Base-by-base conservation (phyloP, 2,888 invertebrate species). In the Dasypogon diadema region DNA sequence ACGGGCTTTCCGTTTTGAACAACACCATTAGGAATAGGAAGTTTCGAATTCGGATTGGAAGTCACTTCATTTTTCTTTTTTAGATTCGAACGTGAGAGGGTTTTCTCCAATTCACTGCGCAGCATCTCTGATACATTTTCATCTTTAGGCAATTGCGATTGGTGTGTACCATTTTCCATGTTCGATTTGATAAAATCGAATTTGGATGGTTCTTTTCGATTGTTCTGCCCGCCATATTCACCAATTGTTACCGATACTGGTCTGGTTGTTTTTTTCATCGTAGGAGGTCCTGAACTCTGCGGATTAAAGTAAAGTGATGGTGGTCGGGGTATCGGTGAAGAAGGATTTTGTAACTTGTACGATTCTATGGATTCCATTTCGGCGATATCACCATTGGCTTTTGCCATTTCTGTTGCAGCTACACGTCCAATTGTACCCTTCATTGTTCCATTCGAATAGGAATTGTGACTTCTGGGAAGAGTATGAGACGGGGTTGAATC, bases 341-440 rank as follows among this genome's bases (percentile, higher is more conserved):
- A 86, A 22, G 91, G 90, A 82, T 91, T 90, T 79, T 91, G 91
- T 79, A 93, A 83, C 82, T 91, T 91, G 84, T 91, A 92, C 3
- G 93, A 93, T 83, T 93, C 93, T 80, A 93, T 86, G 21, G 92
- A 92, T 81, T 92, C 91, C 88, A 93, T 89, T 84, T 93, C 93
- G 10, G 91, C 93, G 37, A 89, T 88, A 77, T 91, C 91, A 60
- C 85, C 85, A 77, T 82, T 83, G 5, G 82, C 80, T 54, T 84
- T 85, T 75, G 81, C 80, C 10, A 79, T 76, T 80, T 81, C 80
- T 70, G 79, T 78, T 2, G 77, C 76, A 18, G 78, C 76, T 34
- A 75, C 75, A n/a, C 79, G 65, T n/a, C 77, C 78, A 46, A 79
- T 73, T 63, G 79, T 78, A 21, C 78, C 77, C 22, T 54, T 37